Base-by-base conservation (phyloP, 2,888 invertebrate genomes). In the Temnothorax unifasciatus region DNA sequence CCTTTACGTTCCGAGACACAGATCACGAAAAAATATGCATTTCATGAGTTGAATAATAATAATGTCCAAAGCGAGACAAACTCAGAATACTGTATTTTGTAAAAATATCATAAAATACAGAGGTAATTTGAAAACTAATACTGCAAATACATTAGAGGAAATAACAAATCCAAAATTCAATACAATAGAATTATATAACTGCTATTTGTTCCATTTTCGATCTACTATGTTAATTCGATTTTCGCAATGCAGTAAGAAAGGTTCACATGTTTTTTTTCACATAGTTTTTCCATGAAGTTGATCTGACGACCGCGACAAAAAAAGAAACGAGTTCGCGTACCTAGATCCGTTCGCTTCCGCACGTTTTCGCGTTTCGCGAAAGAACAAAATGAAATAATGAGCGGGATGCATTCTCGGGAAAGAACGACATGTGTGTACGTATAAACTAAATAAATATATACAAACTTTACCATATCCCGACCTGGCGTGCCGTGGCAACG, bases 381-480 rank as follows among this genome's bases (percentile, higher is more conserved):
- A 25, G 25, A 52, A 25, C 15, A 76, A 76, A 76, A 64, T 38
- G 38, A 64, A 64, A 64, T 52, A 52, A 63, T 38, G 15, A 15
- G 21, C 34, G 21, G 38, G 64, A 38, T 52, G 64, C 38, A 38
- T 64, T 41, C 38, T 52, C 50, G 18, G 52, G 9, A 13, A 76
- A 64, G 38, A 25, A 54, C 18, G 25, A 34, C 21, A 34, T 34
- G 34, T 34, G 25, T 52, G 41, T 21, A 66, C 13, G 34, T 13
- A n/a, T 21, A 8, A 57, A 41, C 41, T 38, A 54, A 44, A 44
- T n/a, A n/a, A n/a, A n/a, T 25, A 52, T 29, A 52, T 52, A 61
- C 47, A 57, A 73, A 57, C 61, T 66, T 64, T 54, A 66, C 13
- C 50, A 66, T 76, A 76, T 52, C 25, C 47, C 52, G 52, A 41